Evolutionary conservation across 2,888 invertebrate genomes (phyloP), one percentile per base, ranked within the genome.

Genomic region (Macroteleia sp.): DNA sequence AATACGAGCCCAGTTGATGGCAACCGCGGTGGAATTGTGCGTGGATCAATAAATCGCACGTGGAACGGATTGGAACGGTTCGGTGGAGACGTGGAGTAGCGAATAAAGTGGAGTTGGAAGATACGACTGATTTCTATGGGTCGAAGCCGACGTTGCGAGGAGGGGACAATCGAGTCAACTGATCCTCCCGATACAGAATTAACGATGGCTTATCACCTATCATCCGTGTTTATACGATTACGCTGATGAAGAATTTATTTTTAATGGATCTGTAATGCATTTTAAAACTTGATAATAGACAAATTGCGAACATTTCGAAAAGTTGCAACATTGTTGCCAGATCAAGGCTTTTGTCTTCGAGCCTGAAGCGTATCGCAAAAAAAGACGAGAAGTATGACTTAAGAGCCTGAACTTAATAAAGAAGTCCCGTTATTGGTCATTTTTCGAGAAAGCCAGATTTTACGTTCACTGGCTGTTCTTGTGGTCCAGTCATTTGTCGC

Each of bases 11-110:
- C 67, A 78, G 83, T 79, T 79, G 81, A 81, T 84, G 71, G 74
- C 69, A 77, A 70, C 74, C 76, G 83, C 85, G 83, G 81, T 85
- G 80, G 86, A 89, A 88, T 90, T 87, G 89, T 90, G 90, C 90
- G 90, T 90, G 89, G 90, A 90, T 91, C 90, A 90, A 90, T 91
- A 90, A 90, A 90, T 89, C 85, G 87, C 89, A 85, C 87, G 87
- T 87, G 84, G 83, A 86, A 86, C 83, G 85, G 86, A 82, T 79
- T 71, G 82, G 81, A 81, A 85, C 82, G 85, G 83, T 84, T 85
- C 83, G 85, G 79, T 79, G 80, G 83, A 83, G 85, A 85, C 84
- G 84, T 81, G 78, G 80, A 83, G 75, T 74, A 74, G 79, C 79
- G 84, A 85, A 86, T 85, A 84, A 86, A 86, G 81, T 83, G 82